phyloP scores from a whole-genome alignment of 37 sponge, comb jelly and placozoan genomes.

The Oopsacas minuta region DNA sequence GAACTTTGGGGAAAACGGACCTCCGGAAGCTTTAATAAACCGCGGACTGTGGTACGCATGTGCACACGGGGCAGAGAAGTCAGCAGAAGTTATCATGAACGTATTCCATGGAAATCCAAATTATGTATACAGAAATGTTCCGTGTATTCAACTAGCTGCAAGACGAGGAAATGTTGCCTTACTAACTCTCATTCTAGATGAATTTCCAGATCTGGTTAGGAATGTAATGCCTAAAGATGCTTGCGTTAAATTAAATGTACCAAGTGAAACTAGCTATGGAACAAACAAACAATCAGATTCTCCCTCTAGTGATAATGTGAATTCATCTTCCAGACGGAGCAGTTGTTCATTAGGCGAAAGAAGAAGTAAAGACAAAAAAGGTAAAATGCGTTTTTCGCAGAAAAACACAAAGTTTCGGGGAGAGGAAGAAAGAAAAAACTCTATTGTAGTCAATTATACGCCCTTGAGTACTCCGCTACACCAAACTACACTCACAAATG shows the following conservation, averaged over 20 bases:
- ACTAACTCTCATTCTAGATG: not conserved
- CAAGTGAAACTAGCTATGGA: not conserved
- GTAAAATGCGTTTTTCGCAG: not conserved
- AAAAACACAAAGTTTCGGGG: not conserved
- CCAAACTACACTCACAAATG: not conserved
- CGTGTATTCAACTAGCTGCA: not conserved
- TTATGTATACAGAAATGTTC: not conserved
- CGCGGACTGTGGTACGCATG: not conserved
- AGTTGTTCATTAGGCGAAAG: not conserved
- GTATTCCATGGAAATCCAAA: not conserved
- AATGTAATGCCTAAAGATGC: not conserved
- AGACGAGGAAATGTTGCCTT: not conserved
- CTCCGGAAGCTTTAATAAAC: not conserved
- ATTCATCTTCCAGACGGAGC: not conserved
- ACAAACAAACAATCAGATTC: not conserved
- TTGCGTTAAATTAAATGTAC: not conserved
- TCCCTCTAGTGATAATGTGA: not conserved
- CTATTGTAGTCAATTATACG: not conserved
- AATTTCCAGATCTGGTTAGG: not conserved
- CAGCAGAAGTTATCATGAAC: not conserved
- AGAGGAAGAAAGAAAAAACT: not conserved
- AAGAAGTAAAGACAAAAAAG: not conserved
- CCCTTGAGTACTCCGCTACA: slow-evolving; percentile 3
- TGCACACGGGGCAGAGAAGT: slow-evolving; percentile 2
- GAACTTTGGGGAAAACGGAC: not conserved